Conservation (phyloP, 2,797 vertebrate genomes). For the Dendrocincla tyrannina region DNA sequence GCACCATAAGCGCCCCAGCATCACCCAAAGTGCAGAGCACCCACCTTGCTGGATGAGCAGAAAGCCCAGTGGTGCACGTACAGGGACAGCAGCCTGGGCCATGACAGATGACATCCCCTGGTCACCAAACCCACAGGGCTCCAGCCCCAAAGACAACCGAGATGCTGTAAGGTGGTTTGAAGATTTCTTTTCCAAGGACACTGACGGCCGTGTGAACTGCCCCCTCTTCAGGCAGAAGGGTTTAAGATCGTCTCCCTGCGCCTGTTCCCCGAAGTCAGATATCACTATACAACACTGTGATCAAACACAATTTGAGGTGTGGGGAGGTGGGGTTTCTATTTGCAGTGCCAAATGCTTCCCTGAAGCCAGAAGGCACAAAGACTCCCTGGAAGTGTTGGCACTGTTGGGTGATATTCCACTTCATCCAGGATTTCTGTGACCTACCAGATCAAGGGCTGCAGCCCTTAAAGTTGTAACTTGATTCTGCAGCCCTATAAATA, state of each 20-base stretch:
- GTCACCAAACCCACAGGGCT: neutral
- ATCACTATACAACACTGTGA: neutral
- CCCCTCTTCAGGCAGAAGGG: neutral
- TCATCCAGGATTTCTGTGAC: neutral
- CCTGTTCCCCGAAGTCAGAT: neutral
- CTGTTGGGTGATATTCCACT: accelerated
- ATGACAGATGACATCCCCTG: neutral
- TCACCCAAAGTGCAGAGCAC: accelerated
- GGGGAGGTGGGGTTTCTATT: neutral
- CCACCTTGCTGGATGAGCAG: neutral
- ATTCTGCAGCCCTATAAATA: conserved; percentile 24
- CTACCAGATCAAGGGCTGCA: neutral
- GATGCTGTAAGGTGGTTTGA: neutral
- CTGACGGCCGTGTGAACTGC: neutral
- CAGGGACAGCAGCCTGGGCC: neutral
- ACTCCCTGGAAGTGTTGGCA: neutral
- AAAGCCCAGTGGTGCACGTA: neutral
- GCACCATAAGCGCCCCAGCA: neutral
- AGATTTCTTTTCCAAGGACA: neutral
- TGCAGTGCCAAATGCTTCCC: accelerated
- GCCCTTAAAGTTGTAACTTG: neutral
- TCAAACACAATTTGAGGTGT: neutral
- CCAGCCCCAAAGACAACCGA: neutral
- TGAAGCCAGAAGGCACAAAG: neutral
- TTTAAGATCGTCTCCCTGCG: neutral